Conservation (phyloP, 2,113 vertebrate genomes). For the Cheirogaleus medius region DNA sequence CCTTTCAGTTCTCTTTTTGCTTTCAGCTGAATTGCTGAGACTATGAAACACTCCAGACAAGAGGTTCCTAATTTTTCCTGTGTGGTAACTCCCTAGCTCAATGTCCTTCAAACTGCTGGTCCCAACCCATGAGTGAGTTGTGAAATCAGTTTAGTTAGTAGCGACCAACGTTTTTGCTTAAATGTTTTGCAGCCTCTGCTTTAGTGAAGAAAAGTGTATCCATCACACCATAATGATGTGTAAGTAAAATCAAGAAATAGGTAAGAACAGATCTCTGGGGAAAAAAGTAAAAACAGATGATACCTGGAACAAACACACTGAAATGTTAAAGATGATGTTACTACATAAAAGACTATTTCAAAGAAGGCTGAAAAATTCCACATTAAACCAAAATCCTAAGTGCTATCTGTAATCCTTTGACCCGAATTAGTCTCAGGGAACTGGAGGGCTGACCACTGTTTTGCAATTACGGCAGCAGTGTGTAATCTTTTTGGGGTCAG, state of each 20-base stretch:
- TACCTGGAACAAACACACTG: not conserved
- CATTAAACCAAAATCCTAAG: not conserved
- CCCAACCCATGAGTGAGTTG: not conserved
- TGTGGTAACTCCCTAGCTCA: not conserved
- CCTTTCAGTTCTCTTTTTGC: slow-evolving; percentile 36
- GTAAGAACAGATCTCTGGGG: not conserved
- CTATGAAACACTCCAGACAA: not conserved
- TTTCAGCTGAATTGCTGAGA: slow-evolving; percentile 3
- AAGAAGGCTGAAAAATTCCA: not conserved
- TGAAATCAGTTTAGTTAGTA: slow-evolving; percentile 1
- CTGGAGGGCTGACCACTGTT: not conserved
- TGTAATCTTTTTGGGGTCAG: not conserved
- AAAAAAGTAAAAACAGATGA: not conserved
- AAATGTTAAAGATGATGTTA: not conserved
- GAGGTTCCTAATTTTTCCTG: not conserved
- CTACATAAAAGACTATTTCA: not conserved
- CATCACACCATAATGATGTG: not conserved
- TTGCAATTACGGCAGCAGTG: not conserved
- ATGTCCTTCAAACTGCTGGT: not conserved
- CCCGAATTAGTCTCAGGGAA: not conserved
- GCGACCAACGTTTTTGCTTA: slow-evolving; percentile 21
- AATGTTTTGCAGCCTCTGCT: not conserved
- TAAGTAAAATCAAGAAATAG: not conserved
- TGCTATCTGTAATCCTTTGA: not conserved
- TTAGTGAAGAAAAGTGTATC: not conserved